Base-by-base conservation (phyloP, 2,113 vertebrate genomes). In the Ascaphus truei region DNA sequence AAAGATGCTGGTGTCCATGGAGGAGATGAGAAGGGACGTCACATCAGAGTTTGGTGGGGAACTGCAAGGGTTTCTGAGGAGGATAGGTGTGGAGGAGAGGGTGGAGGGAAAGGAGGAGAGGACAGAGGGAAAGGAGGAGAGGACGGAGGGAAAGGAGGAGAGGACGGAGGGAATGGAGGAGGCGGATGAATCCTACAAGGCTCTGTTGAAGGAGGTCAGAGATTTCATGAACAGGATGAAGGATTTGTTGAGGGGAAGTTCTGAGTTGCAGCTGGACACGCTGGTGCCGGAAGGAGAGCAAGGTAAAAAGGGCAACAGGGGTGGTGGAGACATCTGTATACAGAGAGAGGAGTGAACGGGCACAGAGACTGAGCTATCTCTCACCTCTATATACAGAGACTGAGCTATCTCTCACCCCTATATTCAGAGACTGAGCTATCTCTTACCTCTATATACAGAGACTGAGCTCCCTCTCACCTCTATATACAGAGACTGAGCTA, bases 51-150 rank as follows among this genome's bases (percentile, higher is more conserved):
- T 92, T 5, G 93, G 94, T 1, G 82, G 87, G 51, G 82, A 90
- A 78, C 80, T 94, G 4, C 93, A 94, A 77, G 90, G 92, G 72
- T 93, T 94, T 56, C 78, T 96, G 29, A 80, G 85, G 62, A 81
- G 71, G 34, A 85, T 90, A 63, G 81, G 85, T 52, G 83, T 83
- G 27, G 61, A 66, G 0, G 3, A 60, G 1, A 79, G 34, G 78
- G 78, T 0, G 73, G 41, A 37, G 39, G 39, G n/a, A 68, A 69
- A 63, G 8, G 11, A 62, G 5, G 51, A 41, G 15, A 18, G 33
- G 20, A 51, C 9, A 18, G 66, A 52, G 18, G 45, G 10, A 20
- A 37, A 39, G 39, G 53, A 6, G 5, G n/a, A n/a, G n/a, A n/a
- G n/a, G n/a, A n/a, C n/a, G n/a, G n/a, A n/a, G n/a, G n/a, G n/a